Conservation (phyloP, 2,888 invertebrate genomes). For the Bhutanitis thaidina region DNA sequence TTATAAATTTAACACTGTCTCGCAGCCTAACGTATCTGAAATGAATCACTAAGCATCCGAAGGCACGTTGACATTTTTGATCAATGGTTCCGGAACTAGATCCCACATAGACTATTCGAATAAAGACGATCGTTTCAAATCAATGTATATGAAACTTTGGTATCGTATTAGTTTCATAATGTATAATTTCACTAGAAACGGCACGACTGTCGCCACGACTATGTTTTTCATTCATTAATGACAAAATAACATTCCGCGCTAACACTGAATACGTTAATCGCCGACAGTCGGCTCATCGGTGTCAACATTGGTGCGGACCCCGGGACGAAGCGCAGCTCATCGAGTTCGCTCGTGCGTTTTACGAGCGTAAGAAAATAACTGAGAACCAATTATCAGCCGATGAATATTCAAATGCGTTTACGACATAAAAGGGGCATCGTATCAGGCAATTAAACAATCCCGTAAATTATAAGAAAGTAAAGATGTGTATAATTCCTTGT, state of each 20-base stretch:
- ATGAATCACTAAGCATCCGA: slow-evolving; percentile 19
- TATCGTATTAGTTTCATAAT: no score
- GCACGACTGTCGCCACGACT: no score
- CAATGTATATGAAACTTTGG: background rate
- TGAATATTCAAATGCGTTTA: slow-evolving; percentile 53
- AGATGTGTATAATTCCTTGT: background rate
- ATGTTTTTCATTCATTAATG: no score
- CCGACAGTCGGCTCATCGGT: no score
- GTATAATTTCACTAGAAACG: no score
- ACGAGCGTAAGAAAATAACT: slow-evolving; percentile 44
- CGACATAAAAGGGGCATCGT: slow-evolving; percentile 28
- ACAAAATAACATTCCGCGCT: no score
- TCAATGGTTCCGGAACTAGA: slow-evolving; percentile 7
- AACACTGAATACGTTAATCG: no score
- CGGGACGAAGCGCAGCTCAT: slow-evolving; percentile 16
- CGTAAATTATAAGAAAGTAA: slow-evolving; percentile 27
- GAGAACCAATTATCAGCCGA: slow-evolving; percentile 50
- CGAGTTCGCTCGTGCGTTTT: slow-evolving; percentile 28
- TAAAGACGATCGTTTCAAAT: slow-evolving; percentile 8
- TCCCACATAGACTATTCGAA: background rate
- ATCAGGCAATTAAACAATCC: slow-evolving; percentile 37
- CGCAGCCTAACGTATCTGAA: slow-evolving; percentile 4
- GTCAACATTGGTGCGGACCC: no score
- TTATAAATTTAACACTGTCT: no score
- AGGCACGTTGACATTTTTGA: slow-evolving; percentile 18